These are phyloP conservation scores for Camarhynchus parvulus DNA, from an alignment of 2,113 vertebrate species.

Conservation along the genomic window DNA sequence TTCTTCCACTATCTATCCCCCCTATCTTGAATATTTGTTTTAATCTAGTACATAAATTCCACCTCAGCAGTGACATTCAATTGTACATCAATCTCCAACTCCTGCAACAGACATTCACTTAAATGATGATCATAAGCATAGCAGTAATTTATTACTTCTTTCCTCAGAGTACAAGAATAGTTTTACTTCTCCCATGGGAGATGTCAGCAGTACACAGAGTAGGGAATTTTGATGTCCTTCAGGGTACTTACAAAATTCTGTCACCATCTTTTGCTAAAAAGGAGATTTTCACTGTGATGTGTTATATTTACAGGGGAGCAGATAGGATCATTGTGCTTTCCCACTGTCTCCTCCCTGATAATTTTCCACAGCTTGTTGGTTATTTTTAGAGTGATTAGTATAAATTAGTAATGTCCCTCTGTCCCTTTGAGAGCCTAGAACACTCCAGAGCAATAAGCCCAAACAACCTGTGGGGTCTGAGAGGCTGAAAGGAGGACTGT, in stretches of 20 bases:
- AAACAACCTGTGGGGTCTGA: conserved; percentile 41
- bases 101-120: not conserved
- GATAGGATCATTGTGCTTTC: not conserved
- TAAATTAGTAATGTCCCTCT: conserved; percentile 15
- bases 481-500: not conserved
- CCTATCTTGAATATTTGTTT: not conserved
- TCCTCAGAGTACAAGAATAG: not conserved
- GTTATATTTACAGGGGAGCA: not conserved
- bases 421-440: not conserved
- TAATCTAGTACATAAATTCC: not conserved
- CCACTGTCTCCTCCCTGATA: not conserved
- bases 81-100: not conserved
- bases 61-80: not conserved
- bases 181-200: not conserved
- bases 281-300: not conserved
- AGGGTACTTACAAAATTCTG: not conserved
- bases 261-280: not conserved
- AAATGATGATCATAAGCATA: not conserved
- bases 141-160: not conserved
- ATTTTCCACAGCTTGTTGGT: not conserved
- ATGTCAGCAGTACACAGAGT: not conserved
- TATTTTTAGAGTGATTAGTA: conserved; percentile 23
- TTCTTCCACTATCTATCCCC: not conserved
- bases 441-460: not conserved
- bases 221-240: not conserved